A percentile compares a stretch with the other conserved stretches of the same genome.
These are phyloP conservation scores for Zapus hudsonius DNA, from an alignment of 2,113 vertebrate genomes.

Conservation along the genomic window DNA sequence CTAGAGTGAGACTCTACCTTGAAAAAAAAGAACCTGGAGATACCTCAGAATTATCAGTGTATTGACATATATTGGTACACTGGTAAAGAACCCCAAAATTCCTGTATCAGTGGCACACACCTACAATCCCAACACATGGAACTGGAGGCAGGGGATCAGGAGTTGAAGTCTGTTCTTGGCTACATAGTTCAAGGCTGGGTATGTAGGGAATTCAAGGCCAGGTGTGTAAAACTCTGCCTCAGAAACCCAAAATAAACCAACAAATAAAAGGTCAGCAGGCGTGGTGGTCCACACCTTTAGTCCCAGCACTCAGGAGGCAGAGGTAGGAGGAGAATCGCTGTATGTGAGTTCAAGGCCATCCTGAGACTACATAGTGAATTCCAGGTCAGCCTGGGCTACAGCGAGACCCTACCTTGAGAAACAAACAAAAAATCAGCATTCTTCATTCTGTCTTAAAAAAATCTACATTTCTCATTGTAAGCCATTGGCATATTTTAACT, in stretches of 20 bases:
- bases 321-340: too few relatives aligned
- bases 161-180: not conserved
- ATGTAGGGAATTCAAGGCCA: not conserved
- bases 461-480: not conserved
- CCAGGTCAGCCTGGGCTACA: not conserved
- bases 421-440: not conserved
- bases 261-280: not conserved
- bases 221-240: not conserved
- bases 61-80: too few relatives aligned
- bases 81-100: too few relatives aligned
- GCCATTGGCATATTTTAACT: not conserved
- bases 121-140: not conserved
- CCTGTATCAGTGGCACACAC: not conserved
- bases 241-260: not conserved
- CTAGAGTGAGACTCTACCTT: too few relatives aligned
- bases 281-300: too few relatives aligned
- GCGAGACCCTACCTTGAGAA: not conserved
- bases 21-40: too few relatives aligned
- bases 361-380: too few relatives aligned
- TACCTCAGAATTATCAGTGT: too few relatives aligned
- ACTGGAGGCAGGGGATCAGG: not conserved
- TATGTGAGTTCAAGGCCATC: too few relatives aligned
- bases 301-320: too few relatives aligned
- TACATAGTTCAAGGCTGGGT: not conserved
- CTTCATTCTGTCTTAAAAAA: conserved; percentile 12